Percentiles rank a stretch among this genome's conserved stretches.
Evolutionary conservation across 2,888 invertebrate genomes (phyloP).

Genomic region (Tachystola acroxantha): DNA sequence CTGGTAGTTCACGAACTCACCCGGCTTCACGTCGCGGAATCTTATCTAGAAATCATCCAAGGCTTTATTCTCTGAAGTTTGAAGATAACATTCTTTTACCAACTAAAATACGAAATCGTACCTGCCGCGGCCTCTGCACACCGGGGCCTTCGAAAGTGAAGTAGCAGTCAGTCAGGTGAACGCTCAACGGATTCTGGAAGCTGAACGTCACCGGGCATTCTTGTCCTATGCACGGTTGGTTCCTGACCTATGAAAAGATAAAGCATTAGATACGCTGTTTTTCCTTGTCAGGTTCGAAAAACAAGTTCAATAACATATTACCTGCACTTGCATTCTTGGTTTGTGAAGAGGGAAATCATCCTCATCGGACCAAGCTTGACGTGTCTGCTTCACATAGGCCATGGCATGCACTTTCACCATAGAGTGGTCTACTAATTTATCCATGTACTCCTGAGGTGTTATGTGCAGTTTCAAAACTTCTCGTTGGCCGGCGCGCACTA

Average conservation of each 20-base stretch:
- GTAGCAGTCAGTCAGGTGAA: conserved; percentile 81
- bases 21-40: conserved; percentile 80
- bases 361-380: conserved; percentile 85
- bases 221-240: conserved; percentile 71
- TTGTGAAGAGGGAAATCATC: conserved; percentile 84
- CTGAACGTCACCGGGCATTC: conserved; percentile 76
- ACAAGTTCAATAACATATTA: not conserved
- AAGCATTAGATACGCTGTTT: not conserved
- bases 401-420: conserved; percentile 86
- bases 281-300: not conserved
- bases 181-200: conserved; percentile 83
- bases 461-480: conserved; percentile 81
- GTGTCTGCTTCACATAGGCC: conserved; percentile 84
- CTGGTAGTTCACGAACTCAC: conserved; percentile 79
- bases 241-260: conserved; percentile 45
- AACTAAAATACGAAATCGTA: conserved; percentile 20
- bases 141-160: conserved; percentile 85
- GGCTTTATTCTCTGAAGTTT: not conserved
- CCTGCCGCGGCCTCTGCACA: conserved; percentile 78
- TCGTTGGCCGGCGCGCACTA: conserved; percentile 79
- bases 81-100: not conserved
- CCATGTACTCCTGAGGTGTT: conserved; percentile 82
- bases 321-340: conserved; percentile 82
- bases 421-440: conserved; percentile 83
- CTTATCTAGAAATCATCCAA: conserved; percentile 45